Evolutionary conservation across 2,113 vertebrate species (phyloP).

Genomic region (Engystomops pustulosus): DNA sequence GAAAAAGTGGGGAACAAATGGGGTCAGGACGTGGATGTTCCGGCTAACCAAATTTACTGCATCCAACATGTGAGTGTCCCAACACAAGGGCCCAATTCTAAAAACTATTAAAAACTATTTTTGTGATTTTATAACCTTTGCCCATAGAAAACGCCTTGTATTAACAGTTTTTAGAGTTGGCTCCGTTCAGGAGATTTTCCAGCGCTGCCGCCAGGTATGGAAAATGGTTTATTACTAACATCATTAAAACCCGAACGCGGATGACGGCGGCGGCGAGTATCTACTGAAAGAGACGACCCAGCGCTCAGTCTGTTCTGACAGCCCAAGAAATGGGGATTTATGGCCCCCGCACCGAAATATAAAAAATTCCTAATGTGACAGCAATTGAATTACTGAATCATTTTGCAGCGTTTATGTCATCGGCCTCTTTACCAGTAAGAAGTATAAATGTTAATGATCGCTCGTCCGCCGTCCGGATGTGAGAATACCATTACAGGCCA

Average conservation of each 20-base stretch:
- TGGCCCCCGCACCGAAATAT: conserved; percentile 65
- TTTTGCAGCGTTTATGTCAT: conserved; percentile 55
- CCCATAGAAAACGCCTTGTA: conserved; percentile 69
- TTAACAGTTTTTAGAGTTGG: conserved; percentile 52
- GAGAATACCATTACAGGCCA: conserved; percentile 52
- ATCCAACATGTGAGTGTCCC: no score
- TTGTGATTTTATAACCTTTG: background rate
- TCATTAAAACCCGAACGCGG: conserved; percentile 75
- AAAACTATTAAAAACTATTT: background rate
- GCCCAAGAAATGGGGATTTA: conserved; percentile 72
- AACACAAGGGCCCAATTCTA: no score
- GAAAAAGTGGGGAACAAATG: no score
- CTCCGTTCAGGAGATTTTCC: conserved; percentile 62
- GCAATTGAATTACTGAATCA: conserved; percentile 64
- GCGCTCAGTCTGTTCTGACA: conserved; percentile 74
- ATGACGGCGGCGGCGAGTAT: conserved; percentile 69
- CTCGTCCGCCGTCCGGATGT: conserved; percentile 60
- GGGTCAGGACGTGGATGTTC: no score
- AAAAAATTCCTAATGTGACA: conserved; percentile 66
- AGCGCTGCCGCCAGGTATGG: conserved; percentile 68
- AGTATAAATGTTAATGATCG: conserved; percentile 62
- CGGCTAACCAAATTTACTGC: no score
- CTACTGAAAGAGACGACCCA: conserved; percentile 72
- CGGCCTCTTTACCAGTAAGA: conserved; percentile 60
- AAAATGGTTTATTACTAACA: conserved; percentile 76